phyloP scores from a whole-genome alignment of 2,113 vertebrate species.

The Maccullochella peelii region DNA sequence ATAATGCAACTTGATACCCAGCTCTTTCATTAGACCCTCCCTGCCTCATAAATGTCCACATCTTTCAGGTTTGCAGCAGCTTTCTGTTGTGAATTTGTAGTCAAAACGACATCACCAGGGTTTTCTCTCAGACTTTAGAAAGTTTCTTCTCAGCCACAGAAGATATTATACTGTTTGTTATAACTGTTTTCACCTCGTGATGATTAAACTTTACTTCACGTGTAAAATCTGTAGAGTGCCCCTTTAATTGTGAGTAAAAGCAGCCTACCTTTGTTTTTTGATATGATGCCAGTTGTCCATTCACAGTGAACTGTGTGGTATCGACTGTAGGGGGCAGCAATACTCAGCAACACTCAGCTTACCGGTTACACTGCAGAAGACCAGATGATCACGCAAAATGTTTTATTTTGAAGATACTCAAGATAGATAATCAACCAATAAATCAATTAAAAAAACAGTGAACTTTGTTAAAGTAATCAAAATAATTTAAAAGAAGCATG shows the following conservation, averaged over 20 bases:
- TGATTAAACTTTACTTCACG: too few species aligned
- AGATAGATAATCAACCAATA: background rate
- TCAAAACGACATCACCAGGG: too few species aligned
- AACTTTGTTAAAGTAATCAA: background rate
- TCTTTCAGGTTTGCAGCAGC: background rate
- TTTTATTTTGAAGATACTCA: background rate
- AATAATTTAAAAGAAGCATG: background rate
- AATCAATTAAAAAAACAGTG: background rate
- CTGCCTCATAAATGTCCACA: background rate
- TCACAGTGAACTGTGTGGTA: background rate
- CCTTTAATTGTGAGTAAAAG: background rate
- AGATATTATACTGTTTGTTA: background rate
- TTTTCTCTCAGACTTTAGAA: too few species aligned
- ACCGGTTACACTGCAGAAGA: background rate
- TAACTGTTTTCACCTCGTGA: too few species aligned
- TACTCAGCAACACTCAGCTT: constrained; percentile 1
- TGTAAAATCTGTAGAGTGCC: too few species aligned
- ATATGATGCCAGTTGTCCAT: background rate
- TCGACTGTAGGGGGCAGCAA: constrained; percentile 30
- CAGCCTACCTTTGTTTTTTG: too few species aligned
- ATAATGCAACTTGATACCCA: background rate
- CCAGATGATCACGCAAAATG: background rate
- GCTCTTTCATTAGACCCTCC: background rate
- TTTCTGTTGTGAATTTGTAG: background rate
- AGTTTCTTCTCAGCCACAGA: too few species aligned